phyloP scores from a whole-genome alignment of 2,113 vertebrate genomes.

The Apodemus speciosus region DNA sequence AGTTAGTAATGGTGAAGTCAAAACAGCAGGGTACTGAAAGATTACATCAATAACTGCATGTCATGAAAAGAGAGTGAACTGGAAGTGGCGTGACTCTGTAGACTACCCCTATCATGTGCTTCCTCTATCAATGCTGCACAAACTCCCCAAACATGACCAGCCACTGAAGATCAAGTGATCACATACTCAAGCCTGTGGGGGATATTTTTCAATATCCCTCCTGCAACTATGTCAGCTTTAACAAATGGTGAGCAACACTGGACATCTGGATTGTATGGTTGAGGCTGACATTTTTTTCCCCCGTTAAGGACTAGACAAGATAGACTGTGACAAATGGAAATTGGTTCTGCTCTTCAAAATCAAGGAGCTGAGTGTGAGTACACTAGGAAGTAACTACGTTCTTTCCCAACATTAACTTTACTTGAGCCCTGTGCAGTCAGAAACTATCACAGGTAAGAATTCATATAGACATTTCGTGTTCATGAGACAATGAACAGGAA shows the following conservation, averaged over 20 bases:
- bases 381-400: background rate
- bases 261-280: constrained; percentile 1
- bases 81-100: background rate
- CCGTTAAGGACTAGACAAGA: constrained; percentile 6
- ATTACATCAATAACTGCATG: background rate
- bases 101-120: background rate
- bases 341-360: background rate
- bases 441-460: background rate
- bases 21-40: background rate
- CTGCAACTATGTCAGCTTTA: background rate
- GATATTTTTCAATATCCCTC: background rate
- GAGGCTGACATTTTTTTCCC: background rate
- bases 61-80: background rate
- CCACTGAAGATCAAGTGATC: background rate
- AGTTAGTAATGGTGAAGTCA: no score
- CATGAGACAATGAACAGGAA: background rate
- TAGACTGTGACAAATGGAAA: constrained; percentile 15
- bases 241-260: background rate
- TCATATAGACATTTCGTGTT: background rate
- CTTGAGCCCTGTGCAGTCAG: background rate
- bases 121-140: background rate
- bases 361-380: background rate
- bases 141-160: background rate
- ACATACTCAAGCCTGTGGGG: background rate
- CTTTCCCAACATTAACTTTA: background rate